phyloP scores from a whole-genome alignment of 2,113 vertebrate species.

The Poecilia latipinna region DNA sequence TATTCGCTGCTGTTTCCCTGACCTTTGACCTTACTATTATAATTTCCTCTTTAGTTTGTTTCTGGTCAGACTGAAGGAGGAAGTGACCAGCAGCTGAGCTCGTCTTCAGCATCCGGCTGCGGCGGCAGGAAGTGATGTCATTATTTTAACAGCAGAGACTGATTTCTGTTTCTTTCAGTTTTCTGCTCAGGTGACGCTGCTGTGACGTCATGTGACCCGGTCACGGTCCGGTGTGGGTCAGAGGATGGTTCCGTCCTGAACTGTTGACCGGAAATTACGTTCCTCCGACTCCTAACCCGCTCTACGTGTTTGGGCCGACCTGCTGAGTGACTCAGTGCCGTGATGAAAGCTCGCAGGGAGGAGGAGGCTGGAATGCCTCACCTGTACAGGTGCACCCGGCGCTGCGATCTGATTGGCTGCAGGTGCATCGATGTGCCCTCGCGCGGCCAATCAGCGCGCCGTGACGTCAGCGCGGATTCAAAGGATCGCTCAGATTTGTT shows the following conservation, averaged over 20 bases:
- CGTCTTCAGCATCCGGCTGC: too few relatives aligned
- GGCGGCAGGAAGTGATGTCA: too few relatives aligned
- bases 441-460: neutral
- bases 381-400: conserved; percentile 32
- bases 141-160: neutral
- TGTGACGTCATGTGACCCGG: too few relatives aligned
- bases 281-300: too few relatives aligned
- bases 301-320: neutral
- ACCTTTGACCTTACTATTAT: neutral
- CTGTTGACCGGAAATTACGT: neutral
- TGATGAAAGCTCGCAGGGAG: neutral
- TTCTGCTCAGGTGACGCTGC: neutral
- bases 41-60: too few relatives aligned
- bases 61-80: neutral
- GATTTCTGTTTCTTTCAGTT: neutral
- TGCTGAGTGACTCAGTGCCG: neutral
- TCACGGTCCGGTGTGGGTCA: neutral
- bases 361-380: neutral
- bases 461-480: conserved; percentile 52
- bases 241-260: neutral
- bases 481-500: conserved; percentile 38
- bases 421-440: neutral
- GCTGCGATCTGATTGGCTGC: conserved; percentile 45
- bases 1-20: neutral
- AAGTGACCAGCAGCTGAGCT: too few relatives aligned